phyloP scores from a whole-genome alignment of 1,140 invertebrate species.

The Pachypeltis micranthus region DNA sequence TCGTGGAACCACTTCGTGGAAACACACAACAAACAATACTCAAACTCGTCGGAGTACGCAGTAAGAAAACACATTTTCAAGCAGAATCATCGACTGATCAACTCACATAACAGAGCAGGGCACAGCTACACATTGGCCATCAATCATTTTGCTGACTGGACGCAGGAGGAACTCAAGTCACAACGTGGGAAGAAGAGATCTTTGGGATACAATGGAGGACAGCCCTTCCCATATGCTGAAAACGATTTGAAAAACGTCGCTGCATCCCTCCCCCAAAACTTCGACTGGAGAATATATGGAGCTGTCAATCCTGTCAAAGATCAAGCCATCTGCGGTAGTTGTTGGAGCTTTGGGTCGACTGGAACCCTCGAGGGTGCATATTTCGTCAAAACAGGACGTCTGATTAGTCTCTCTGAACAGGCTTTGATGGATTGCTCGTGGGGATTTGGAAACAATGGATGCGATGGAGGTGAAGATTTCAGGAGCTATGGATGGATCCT shows the following conservation, averaged over 20 bases:
- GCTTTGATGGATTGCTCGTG: conserved; percentile 93
- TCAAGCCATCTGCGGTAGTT: conserved; percentile 92
- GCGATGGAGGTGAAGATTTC: conserved; percentile 91
- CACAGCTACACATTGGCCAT: conserved; percentile 60
- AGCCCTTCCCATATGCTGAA: conserved; percentile 58
- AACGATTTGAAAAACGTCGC: conserved; percentile 32
- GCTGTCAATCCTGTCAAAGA: conserved; percentile 93
- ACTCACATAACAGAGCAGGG: conserved; percentile 70
- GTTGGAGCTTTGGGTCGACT: conserved; percentile 92
- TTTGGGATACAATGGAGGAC: conserved; percentile 56
- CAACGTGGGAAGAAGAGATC: conserved; percentile 57
- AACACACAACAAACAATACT: conserved; percentile 61
- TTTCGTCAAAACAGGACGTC: conserved; percentile 61
- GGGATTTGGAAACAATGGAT: conserved; percentile 90
- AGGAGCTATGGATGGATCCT: conserved; percentile 85
- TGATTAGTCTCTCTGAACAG: conserved; percentile 76
- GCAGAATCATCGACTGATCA: conserved; percentile 79
- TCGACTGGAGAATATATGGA: conserved; percentile 84
- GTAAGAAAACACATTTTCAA: conserved; percentile 67
- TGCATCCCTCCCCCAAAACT: conserved; percentile 45
- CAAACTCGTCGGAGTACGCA: conserved; percentile 45
- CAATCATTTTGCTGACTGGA: conserved; percentile 82
- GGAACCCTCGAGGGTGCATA: conserved; percentile 86
- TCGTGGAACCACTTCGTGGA: conserved; percentile 67
- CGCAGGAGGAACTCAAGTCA: conserved; percentile 62